Evolutionary conservation across 2,113 vertebrate species (phyloP).

Genomic region (Notarius quadriscutis): DNA sequence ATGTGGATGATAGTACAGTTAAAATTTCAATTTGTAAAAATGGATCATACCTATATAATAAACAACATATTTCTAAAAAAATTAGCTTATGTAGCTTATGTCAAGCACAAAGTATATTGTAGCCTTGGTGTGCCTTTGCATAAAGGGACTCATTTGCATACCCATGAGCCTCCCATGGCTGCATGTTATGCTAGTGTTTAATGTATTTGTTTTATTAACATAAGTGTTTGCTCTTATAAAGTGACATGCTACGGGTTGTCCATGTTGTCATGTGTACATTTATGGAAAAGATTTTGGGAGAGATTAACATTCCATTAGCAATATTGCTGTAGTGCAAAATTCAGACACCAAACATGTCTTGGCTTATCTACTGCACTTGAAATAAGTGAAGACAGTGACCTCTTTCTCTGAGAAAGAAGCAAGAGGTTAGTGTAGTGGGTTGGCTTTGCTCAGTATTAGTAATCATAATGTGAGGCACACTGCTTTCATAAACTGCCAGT

Average conservation of each 20-base stretch:
- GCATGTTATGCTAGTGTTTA: not conserved
- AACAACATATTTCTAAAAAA: not conserved
- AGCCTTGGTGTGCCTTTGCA: slow-evolving; percentile 3
- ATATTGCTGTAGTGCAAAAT: slow-evolving; percentile 11
- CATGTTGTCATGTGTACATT: not conserved
- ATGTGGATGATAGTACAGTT: not conserved
- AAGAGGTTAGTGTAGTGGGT: not conserved
- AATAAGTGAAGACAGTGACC: slow-evolving; percentile 23
- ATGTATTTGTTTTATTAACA: not conserved
- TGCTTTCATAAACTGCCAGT: slow-evolving; percentile 24
- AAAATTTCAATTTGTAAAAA: not conserved
- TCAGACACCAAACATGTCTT: not conserved
- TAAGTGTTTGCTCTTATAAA: not conserved
- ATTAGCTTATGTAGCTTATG: not conserved
- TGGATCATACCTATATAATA: not conserved
- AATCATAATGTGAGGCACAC: slow-evolving; percentile 35
- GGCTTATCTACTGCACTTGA: slow-evolving; percentile 6
- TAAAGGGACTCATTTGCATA: not conserved
- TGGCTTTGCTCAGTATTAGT: slow-evolving; percentile 16
- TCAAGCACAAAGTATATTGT: not conserved
- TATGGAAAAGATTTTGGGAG: not conserved
- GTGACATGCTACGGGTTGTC: not conserved
- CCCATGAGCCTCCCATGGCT: not conserved
- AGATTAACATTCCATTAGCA: not conserved
- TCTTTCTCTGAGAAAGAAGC: not conserved